Conservation (phyloP, 2,888 invertebrate species). For the Andrena praecox region DNA sequence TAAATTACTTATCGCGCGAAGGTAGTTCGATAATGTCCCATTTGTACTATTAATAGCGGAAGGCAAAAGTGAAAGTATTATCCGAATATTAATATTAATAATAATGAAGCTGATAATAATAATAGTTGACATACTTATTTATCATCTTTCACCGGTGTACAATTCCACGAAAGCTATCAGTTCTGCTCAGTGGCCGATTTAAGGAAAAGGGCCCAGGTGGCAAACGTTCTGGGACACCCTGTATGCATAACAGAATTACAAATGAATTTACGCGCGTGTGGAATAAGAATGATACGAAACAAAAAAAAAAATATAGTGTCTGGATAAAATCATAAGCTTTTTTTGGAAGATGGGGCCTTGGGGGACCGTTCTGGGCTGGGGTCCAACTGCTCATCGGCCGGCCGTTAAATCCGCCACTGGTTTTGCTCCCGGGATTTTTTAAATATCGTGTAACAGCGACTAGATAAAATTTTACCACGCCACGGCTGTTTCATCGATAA, state of each 20-base stretch:
- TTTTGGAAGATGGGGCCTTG: too few relatives aligned
- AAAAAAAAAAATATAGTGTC: too few relatives aligned
- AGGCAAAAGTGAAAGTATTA: conserved; percentile 7
- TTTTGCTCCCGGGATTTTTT: not conserved
- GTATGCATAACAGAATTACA: too few relatives aligned
- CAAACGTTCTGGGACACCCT: too few relatives aligned
- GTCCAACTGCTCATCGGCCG: too few relatives aligned
- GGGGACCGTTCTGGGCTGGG: too few relatives aligned
- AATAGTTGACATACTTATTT: not conserved
- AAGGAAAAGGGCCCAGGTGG: too few relatives aligned
- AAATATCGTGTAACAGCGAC: not conserved
- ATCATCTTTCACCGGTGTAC: not conserved
- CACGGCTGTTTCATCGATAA: not conserved
- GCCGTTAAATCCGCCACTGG: too few relatives aligned
- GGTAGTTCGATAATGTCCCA: not conserved
- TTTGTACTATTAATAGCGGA: conserved; percentile 12
- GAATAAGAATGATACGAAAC: too few relatives aligned
- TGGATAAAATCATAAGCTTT: too few relatives aligned
- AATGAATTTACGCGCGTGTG: too few relatives aligned
- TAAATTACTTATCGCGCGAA: not conserved
- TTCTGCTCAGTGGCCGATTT: too few relatives aligned
- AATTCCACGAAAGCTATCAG: not conserved
- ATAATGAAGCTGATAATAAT: conserved; percentile 7
- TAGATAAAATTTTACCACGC: conserved; percentile 5
- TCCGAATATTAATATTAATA: conserved; percentile 5